Conservation (phyloP, 1,140 invertebrate genomes). For the Aphaenogaster ashmeadi region DNA sequence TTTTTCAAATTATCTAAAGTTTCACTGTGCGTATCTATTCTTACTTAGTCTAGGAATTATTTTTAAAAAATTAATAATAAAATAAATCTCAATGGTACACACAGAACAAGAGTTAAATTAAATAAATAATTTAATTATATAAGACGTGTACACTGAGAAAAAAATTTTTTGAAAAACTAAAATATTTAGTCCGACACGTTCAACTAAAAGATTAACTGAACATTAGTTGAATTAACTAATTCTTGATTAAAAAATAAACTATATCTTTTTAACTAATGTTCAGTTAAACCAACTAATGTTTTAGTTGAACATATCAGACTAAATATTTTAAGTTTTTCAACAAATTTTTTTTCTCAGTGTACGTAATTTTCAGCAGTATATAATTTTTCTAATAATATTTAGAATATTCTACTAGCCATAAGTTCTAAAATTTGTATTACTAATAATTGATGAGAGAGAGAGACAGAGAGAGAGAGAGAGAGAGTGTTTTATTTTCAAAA, state of each 20-base stretch:
- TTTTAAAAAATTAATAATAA: background rate
- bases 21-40: background rate
- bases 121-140: background rate
- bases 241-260: too few species aligned
- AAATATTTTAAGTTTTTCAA: too few species aligned
- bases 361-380: background rate
- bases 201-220: too few species aligned
- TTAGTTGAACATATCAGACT: too few species aligned
- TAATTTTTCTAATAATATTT: background rate
- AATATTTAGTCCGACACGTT: too few species aligned
- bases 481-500: conserved; percentile 27
- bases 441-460: background rate
- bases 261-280: too few species aligned
- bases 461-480: background rate
- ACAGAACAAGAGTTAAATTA: background rate
- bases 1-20: background rate
- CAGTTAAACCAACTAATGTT: too few species aligned
- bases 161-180: too few species aligned
- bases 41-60: background rate
- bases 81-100: background rate
- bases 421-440: background rate
- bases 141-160: background rate
- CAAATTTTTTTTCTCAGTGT: too few species aligned
- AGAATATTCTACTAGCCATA: background rate
- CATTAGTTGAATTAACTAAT: too few species aligned